These are phyloP conservation scores for Bubo bubo DNA, from an alignment of 2,113 vertebrate species.

Conservation along the genomic window DNA sequence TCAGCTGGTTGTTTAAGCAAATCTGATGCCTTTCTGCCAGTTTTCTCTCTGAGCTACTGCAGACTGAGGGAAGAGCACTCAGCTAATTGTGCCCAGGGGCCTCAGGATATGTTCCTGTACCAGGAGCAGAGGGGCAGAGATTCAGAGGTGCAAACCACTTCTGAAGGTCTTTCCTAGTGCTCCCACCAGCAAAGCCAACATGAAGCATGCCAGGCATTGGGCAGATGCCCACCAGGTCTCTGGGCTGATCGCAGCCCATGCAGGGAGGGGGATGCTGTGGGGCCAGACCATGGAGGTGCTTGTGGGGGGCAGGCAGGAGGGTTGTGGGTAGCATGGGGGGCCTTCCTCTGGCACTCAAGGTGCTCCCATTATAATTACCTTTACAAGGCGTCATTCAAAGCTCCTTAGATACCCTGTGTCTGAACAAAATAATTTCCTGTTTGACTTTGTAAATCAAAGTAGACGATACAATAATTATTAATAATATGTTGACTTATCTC, in stretches of 20 bases:
- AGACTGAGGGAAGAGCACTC: neutral
- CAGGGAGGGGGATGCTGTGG: neutral
- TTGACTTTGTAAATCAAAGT: slow-evolving; percentile 63
- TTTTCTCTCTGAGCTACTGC: neutral
- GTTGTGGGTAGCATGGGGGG: neutral
- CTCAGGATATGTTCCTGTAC: neutral
- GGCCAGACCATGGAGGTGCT: neutral
- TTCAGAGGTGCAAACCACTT: neutral
- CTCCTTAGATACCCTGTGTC: neutral
- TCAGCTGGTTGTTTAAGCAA: neutral
- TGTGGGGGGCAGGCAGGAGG: neutral
- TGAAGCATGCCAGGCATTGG: fast-evolving
- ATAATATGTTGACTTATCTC: slow-evolving; percentile 69
- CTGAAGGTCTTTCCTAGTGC: neutral
- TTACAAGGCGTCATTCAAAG: neutral
- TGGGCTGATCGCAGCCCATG: neutral
- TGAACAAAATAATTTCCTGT: slow-evolving; percentile 36
- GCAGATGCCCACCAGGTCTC: neutral
- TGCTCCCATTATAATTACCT: neutral
- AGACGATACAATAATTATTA: slow-evolving; percentile 62
- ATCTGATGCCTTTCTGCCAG: neutral
- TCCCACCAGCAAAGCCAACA: neutral
- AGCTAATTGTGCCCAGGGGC: neutral
- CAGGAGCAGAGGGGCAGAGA: neutral
- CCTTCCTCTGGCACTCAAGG: neutral